Conservation (phyloP, 2,888 invertebrate genomes). For the Brachyptera risi region DNA sequence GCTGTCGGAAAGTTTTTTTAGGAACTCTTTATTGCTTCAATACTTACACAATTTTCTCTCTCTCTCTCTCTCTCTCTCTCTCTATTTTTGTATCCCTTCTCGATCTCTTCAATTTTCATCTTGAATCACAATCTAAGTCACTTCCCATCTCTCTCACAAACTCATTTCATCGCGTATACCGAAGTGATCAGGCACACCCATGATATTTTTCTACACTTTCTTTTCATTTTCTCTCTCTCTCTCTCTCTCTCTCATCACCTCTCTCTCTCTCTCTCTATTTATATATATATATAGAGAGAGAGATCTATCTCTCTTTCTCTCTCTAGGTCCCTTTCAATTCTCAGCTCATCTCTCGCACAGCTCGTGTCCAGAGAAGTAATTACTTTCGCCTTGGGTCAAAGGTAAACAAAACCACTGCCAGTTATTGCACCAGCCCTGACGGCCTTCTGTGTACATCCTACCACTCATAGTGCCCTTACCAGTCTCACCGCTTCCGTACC, state of each 20-base stretch:
- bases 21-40: background rate
- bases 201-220: conserved; percentile 6
- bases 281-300: too few species aligned
- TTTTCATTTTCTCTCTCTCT: background rate
- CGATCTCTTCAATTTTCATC: conserved; percentile 7
- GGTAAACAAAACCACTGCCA: conserved; percentile 10
- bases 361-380: conserved; percentile 16
- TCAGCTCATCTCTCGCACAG: conserved; percentile 7
- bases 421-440: conserved; percentile 4
- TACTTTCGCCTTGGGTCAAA: conserved; percentile 6
- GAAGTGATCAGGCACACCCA: too few species aligned
- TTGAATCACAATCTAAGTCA: conserved; percentile 3
- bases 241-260: too few species aligned
- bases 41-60: background rate
- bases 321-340: conserved; percentile 15
- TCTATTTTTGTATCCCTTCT: conserved; percentile 6
- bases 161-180: conserved; percentile 1
- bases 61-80: background rate
- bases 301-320: too few species aligned
- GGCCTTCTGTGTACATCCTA: background rate
- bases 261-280: too few species aligned
- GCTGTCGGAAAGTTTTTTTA: background rate
- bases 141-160: background rate
- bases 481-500: too few species aligned
- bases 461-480: too few species aligned